Evolutionary conservation across 92 coral and sea anemone species (phyloP), one percentile per base, ranked within the genome.

Genomic region (Umimayanthus kanabou): DNA sequence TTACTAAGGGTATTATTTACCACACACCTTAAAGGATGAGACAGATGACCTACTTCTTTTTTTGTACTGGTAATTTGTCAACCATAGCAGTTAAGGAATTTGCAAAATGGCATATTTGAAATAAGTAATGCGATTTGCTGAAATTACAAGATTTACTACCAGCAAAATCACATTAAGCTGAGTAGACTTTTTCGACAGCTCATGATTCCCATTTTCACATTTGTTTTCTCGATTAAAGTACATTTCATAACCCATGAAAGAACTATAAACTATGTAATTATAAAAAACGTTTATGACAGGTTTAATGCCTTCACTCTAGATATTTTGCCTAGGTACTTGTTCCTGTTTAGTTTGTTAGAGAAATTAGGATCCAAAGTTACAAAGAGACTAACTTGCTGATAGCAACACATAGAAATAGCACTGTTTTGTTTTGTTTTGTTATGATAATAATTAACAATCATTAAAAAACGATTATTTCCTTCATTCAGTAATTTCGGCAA

Each of bases 61-160:
- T 74, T 85, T n/a, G 88, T 37, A 73, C 22, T 73, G 82, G 53
- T 29, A 85, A 87, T 67, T 79, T 74, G 71, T 78, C 61, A 42
- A 26, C 37, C 42, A 8, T 40, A 74, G 89, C 89, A 78, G 64
- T 85, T 73, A 42, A 85, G 80, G 29, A 73, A 49, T 72, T 85
- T 61, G 42, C n/a, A 61, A 47, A 50, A 45, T 15, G 42, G 65
- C 79, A 85, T 85, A 58, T 58, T 72, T 85, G 88, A 3, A 85
- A 85, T 47, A 43, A 85, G 71, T 85, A 72, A 73, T 85, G 88
- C 22, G 80, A 85, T 22, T n/a, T 73, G 80, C 50, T 85, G 0
- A 72, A 85, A 85, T 28, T 85, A 6, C 69, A 80, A 57, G 84
- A 80, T 80, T 29, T 79, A 77, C 22, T 25, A 33, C 23, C 65